Evolutionary conservation across 2,888 invertebrate genomes (phyloP), one percentile per base, ranked within the genome.

Genomic region (Tenodera sinensis): DNA sequence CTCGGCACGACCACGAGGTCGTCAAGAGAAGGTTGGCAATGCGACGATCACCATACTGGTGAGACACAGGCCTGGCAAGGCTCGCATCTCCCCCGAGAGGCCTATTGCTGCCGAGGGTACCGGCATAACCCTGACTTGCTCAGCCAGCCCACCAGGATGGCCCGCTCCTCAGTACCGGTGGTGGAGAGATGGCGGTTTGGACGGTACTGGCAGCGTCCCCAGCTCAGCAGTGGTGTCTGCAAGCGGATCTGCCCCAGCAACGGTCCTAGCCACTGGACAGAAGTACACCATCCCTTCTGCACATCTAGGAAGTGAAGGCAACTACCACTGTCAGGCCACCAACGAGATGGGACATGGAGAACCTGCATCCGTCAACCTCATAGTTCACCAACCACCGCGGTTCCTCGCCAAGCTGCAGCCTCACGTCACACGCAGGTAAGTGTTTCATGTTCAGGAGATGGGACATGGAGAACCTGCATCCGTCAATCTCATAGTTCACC

Each of bases 111-210:
- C 97, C 89, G 98, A 98, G 92, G 97, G 97, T 3, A 95, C 96
- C 4, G 96, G 96, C 0, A 97, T 97, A 2, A 97, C 97, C 2
- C 94, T 98, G 25, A 97, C 97, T 0, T 98, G 98, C 92, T 96
- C 96, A 83, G 97, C 98, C 0, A 96, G 96, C 91, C 98, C 98
- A 0, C 97, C 98, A 0, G 98, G 98, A n/a, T 98, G 97, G 96
- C 98, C 98, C 0, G 96, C 96, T 34, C 98, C 98, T 0, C 96
- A 97, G 92, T 98, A 96, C 93, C 95, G 97, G 89, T 98, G 98
- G 98, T 97, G 97, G 95, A 95, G 96, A 89, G 97, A 97, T 92
- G 96, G 96, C 90, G 95, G 94, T 2, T 6, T 71, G 54, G 54
- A 71, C 25, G 54, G 54, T 20, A 71, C 54, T 3, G 54, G 54